Evolutionary conservation across 2,113 vertebrate genomes (phyloP), one percentile per base, ranked within the genome.

Genomic region (Galbula dea): DNA sequence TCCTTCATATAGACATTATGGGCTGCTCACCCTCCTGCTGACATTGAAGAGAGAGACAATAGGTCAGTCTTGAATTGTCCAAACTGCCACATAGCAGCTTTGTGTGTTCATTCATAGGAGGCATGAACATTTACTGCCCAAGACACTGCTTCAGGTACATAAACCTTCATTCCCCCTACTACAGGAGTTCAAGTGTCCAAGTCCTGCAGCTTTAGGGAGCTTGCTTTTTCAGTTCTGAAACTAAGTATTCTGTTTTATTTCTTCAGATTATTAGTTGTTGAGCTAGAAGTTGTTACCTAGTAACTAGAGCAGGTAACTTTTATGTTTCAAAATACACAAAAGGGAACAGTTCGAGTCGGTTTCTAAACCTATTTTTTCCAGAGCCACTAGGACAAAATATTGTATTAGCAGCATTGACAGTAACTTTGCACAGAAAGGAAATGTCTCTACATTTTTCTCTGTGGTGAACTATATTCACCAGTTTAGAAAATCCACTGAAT

Each of bases 21-120:
- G 83, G 45, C 80, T 92, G 88, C 86, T 95, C 90, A 93, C 83
- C 58, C 90, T 86, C 90, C 96, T 73, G 95, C 92, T 90, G 95
- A 76, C 71, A 84, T 62, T 52, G 57, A 49, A 12, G 48, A 87
- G 55, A 84, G 88, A 95, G 71, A 95, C 94, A 95, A 84, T 89
- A 87, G 86, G 78, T 95, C 86, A 88, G 80, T 65, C 90, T 52
- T 82, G 83, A 96, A 96, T 92, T 92, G 92, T 73, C 77, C 75
- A 6, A 94, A 61, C 66, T 82, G 94, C 86, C 86, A 76, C 32
- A 76, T 58, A 72, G 81, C 84, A 87, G 94, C 95, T 96, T 90
- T 92, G 88, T 94, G 83, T 83, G 58, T 57, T 54, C 76, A 90
- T 61, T 95, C 23, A 4, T 87, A 82, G 86, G 45, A 92, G 66